Base-by-base conservation (phyloP, 2,113 vertebrate species). In the Ia io region DNA sequence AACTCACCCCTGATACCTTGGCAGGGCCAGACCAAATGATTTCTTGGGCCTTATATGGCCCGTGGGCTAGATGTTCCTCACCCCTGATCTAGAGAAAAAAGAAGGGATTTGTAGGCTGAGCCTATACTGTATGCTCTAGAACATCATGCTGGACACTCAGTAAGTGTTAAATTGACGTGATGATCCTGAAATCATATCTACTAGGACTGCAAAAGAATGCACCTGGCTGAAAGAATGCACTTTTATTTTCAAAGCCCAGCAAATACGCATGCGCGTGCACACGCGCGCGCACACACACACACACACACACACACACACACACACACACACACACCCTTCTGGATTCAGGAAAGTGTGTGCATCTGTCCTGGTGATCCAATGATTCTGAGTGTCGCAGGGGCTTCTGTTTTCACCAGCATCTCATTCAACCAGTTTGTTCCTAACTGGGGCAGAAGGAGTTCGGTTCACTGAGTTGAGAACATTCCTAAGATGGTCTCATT, bases 181-280 rank as follows among this genome's bases (percentile, higher is more conserved):
- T 85, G 56, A 67, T 67, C 71, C 85, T 92, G 84, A 96, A 82
- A 71, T 79, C 59, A 40, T 6, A 76, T 73, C 25, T 47, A n/a
- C n/a, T 53, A 74, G 35, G 88, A 67, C 40, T 30, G 42, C 9
- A 37, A n/a, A 82, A 37, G 20, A 37, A 14, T 30, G 30, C 67
- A 51, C 0, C n/a, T 94, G 13, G 18, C 47, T 53, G 22, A 8
- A 77, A 35, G 10, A 25, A 5, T n/a, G 28, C 4, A 2, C 37
- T 85, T 84, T 35, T 35, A 61, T 59, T 85, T 84, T 84, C 28
- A 37, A 87, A 77, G 30, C 42, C 44, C 32, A 70, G 63, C 35
- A 79, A 92, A 63, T 30, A 56, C 13, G 16, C 10, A 10, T 3
- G 9, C 9, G 30, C 6, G 14, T 7, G 42, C n/a, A n/a, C n/a